These are phyloP conservation scores for Linepithema humile DNA, from an alignment of 1,140 invertebrate species.

Conservation along the genomic window DNA sequence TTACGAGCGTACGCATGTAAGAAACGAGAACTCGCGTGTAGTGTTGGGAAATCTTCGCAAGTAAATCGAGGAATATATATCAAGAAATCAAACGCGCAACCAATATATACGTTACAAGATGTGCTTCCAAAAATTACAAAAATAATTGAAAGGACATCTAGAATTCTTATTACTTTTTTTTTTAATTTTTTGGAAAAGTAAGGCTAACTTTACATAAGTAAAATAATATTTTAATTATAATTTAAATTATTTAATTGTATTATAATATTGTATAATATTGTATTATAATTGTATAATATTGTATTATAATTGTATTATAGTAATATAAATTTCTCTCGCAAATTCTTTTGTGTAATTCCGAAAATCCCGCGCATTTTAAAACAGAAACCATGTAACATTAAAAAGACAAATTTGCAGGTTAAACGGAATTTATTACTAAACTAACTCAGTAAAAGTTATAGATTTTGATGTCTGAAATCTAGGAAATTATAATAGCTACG, in stretches of 20 bases:
- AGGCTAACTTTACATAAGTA: too few relatives aligned
- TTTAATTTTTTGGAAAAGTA: too few relatives aligned
- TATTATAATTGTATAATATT: not conserved
- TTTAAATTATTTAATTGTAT: not conserved
- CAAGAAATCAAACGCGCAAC: not conserved
- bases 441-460: not conserved
- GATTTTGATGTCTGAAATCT: not conserved
- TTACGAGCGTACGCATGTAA: not conserved
- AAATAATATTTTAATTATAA: not conserved
- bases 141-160: not conserved
- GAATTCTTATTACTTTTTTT: not conserved
- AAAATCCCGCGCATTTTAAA: not conserved
- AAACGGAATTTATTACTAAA: not conserved
- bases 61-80: not conserved
- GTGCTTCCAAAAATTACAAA: not conserved
- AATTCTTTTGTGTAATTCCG: not conserved
- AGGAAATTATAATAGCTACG: not conserved
- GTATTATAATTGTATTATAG: too few relatives aligned
- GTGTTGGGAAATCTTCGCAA: not conserved
- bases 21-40: not conserved
- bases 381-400: not conserved
- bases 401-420: not conserved
- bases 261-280: too few relatives aligned
- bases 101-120: not conserved
- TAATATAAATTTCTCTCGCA: too few relatives aligned